Percentiles rank a stretch among this genome's conserved stretches.
Evolutionary conservation across 1,140 invertebrate species (phyloP).

Genomic region (Varroa destructor): DNA sequence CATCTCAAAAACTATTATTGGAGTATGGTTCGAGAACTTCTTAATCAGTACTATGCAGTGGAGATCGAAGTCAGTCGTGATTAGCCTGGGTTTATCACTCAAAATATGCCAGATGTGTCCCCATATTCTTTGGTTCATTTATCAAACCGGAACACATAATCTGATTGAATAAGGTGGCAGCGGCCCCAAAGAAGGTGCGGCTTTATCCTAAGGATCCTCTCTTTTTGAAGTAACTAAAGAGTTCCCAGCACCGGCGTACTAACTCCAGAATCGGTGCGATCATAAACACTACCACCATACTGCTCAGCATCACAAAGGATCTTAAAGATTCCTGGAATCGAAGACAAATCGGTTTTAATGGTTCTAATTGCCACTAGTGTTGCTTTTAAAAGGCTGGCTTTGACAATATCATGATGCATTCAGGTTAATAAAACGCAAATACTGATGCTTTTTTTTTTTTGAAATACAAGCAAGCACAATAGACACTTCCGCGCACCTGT

Average conservation of each 20-base stretch:
- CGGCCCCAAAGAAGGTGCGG: neutral
- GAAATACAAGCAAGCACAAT: too few relatives aligned
- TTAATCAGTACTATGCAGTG: neutral
- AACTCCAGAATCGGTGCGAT: neutral
- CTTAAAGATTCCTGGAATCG: too few relatives aligned
- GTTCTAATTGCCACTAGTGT: too few relatives aligned
- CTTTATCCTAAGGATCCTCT: neutral
- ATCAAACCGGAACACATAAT: neutral
- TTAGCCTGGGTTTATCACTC: neutral
- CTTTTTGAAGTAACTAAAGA: neutral
- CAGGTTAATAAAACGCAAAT: too few relatives aligned
- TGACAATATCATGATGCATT: too few relatives aligned
- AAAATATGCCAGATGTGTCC: constrained; percentile 3
- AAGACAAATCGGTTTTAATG: too few relatives aligned
- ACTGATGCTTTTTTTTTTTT: too few relatives aligned
- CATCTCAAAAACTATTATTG: neutral
- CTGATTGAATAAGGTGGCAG: neutral
- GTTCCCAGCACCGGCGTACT: neutral
- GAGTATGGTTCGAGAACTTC: neutral
- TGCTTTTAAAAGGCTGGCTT: too few relatives aligned
- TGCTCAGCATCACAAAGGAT: too few relatives aligned
- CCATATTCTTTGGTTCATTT: neutral
- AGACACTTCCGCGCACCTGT: too few relatives aligned
- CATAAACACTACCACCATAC: neutral
- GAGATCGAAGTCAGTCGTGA: constrained; percentile 9